Base-by-base conservation (phyloP, 1,140 invertebrate genomes). In the Neodiprion virginianus region DNA sequence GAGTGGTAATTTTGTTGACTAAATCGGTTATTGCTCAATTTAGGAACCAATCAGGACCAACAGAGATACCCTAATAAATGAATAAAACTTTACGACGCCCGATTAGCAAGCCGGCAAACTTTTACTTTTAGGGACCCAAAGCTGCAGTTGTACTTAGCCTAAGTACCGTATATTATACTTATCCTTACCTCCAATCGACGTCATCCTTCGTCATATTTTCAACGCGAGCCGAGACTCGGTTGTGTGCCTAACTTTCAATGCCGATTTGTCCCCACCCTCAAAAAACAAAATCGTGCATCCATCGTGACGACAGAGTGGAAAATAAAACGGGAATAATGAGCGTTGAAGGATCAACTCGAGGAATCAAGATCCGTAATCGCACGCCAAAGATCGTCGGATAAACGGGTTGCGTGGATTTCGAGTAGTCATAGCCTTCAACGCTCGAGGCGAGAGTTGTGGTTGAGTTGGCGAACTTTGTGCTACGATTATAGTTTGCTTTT, bases 71-170 rank as follows among this genome's bases (percentile, higher is more conserved):
- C 53, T 73, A 85, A 87, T 85, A 87, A 87, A 87, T 70, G 75
- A 77, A 85, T 85, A 82, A 81, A 85, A 71, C 79, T 85, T 83
- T 86, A 85, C 72, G 81, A 75, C 76, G 73, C 67, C 71, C 76
- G 81, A 84, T 84, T 84, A 83, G 81, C 80, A 77, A 75, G 78
- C 73, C 77, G 77, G 74, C 75, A 84, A 83, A 80, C 76, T 84
- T 84, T 87, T 83, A 80, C 80, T 79, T 82, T 78, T 69, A 47
- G 72, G 73, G 71, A 21, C 23, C 68, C 40, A n/a, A 69, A 65
- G 23, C 11, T 23, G 40, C 1, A 28, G 65, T 28, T 17, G 14
- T 21, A 17, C 61, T 14, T 4, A 17, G 12, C 61, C 12, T 21
- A 65, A 40, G 14, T 67, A 7, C 2, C 28, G 40, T 49, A 67